A percentile compares a stretch with the other conserved stretches of the same genome.
Conservation (phyloP, 2,113 vertebrate genomes). For the Fukomys damarensis region DNA sequence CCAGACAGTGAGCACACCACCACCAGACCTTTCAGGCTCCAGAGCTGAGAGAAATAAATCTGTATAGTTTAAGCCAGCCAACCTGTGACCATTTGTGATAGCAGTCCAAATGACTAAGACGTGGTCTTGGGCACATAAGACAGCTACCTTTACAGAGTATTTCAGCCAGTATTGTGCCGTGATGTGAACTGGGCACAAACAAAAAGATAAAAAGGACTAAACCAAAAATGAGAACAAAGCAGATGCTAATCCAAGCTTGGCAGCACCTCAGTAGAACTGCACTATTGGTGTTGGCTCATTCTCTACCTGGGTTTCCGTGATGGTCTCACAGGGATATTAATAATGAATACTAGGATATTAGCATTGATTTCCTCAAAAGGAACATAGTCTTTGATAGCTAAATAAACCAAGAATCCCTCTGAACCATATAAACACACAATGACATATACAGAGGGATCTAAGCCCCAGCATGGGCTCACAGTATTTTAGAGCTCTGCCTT, state of each 20-base stretch:
- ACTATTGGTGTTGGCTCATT: neutral
- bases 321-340: neutral
- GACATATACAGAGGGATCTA: neutral
- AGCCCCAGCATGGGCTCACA: neutral
- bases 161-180: neutral
- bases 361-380: neutral
- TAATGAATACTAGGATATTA: neutral
- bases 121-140: neutral
- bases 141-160: neutral
- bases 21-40: neutral
- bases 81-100: neutral
- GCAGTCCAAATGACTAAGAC: neutral
- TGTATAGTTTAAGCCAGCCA: neutral
- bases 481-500: neutral
- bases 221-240: neutral
- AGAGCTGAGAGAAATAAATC: neutral
- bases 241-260: neutral
- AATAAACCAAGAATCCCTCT: slow-evolving; percentile 54
- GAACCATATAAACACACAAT: slow-evolving; percentile 43
- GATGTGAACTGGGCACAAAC: neutral
- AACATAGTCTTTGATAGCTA: slow-evolving; percentile 26
- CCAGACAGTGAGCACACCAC: neutral
- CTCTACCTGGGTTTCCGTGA: neutral
- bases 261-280: neutral
- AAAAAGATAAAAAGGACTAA: neutral